These are phyloP conservation scores for Drosophila teissieri DNA, from an alignment of 1,140 invertebrate genomes.

Conservation along the genomic window DNA sequence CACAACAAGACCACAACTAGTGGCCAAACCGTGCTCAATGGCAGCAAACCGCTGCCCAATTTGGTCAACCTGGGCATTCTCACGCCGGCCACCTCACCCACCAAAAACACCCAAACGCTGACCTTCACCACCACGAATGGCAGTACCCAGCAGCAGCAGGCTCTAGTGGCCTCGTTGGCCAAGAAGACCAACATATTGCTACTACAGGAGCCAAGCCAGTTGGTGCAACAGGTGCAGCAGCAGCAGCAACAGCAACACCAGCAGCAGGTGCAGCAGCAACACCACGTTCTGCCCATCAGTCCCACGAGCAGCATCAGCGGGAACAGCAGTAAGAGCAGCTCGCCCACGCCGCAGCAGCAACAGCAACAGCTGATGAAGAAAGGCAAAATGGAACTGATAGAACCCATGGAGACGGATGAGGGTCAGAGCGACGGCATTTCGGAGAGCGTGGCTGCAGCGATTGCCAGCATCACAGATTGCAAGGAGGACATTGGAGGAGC, in stretches of 20 bases:
- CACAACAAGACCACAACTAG: constrained; percentile 41
- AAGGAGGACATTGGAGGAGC: constrained; percentile 53
- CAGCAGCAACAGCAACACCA: constrained; percentile 45
- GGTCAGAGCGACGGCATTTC: constrained; percentile 44
- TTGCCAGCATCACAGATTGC: constrained; percentile 49
- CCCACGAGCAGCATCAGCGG: constrained; percentile 73
- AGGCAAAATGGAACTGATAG: constrained; percentile 47
- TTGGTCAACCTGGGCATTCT: constrained; percentile 85
- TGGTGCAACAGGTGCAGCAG: constrained; percentile 47
- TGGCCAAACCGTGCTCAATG: constrained; percentile 47
- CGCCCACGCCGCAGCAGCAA: constrained; percentile 61
- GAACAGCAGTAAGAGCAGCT: constrained; percentile 73
- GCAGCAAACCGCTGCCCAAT: constrained; percentile 72
- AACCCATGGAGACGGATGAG: constrained; percentile 74
- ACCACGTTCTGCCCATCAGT: constrained; percentile 76
- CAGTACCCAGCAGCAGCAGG: constrained; percentile 60
- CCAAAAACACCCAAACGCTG: constrained; percentile 78
- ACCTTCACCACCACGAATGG: constrained; percentile 72
- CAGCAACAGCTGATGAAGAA: constrained; percentile 46
- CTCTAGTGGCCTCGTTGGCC: constrained; percentile 58
- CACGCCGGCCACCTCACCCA: constrained; percentile 86
- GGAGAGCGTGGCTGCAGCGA: constrained; percentile 47
- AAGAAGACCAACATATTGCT: constrained; percentile 64
- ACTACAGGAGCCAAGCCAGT: constrained; percentile 59
- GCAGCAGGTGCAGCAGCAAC: constrained; percentile 48